These are phyloP conservation scores for Drosophila algonquin DNA, from an alignment of 2,888 invertebrate genomes.

Conservation along the genomic window DNA sequence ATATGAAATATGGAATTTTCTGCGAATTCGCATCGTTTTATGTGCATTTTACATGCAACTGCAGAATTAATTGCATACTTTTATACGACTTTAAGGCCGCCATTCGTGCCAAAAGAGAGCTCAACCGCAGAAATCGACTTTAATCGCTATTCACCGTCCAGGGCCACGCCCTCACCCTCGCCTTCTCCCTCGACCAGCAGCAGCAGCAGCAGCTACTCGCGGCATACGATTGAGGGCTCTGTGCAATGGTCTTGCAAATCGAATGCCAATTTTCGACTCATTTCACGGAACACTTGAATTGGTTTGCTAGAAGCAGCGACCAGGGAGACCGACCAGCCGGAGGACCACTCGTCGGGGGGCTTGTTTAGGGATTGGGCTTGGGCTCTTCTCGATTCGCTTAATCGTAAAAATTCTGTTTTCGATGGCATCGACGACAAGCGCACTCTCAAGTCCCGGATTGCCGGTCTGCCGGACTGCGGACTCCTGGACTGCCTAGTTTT, in stretches of 20 bases:
- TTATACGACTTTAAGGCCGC: constrained; percentile 25
- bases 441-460: constrained; percentile 1
- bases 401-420: constrained; percentile 57
- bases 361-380: constrained; percentile 10
- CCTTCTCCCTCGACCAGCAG: background rate
- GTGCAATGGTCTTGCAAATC: constrained; percentile 82
- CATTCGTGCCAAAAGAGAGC: constrained; percentile 4
- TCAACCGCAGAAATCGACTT: constrained; percentile 16
- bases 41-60: constrained; percentile 54
- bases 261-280: constrained; percentile 82
- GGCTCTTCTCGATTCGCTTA: constrained; percentile 57
- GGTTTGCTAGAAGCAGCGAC: constrained; percentile 51
- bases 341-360: background rate
- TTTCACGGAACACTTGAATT: constrained; percentile 82
- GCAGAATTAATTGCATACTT: constrained; percentile 43
- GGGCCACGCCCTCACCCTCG: constrained; percentile 5
- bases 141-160: constrained; percentile 4
- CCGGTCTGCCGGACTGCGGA: background rate
- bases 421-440: constrained; percentile 55
- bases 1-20: constrained; percentile 33
- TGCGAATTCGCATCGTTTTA: constrained; percentile 41
- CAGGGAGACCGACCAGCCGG: background rate
- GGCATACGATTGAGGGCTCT: constrained; percentile 43
- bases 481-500: constrained; percentile 9
- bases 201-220: background rate